Percentiles rank a stretch among this genome's conserved stretches.
phyloP scores from a whole-genome alignment of 2,113 vertebrate genomes.

The Motacilla alba region DNA sequence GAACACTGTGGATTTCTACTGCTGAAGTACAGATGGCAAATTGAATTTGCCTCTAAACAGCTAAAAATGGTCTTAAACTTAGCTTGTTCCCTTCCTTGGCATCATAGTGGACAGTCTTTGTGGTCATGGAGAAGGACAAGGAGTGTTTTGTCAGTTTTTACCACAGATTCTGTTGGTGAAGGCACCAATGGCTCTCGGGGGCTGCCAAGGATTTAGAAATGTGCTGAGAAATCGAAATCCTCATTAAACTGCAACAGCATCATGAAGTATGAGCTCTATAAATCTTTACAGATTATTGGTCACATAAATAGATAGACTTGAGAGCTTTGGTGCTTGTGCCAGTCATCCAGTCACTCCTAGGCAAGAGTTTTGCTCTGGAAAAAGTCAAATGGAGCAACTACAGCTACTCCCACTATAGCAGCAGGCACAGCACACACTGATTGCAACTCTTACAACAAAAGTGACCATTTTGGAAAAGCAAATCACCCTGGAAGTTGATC shows the following conservation, averaged over 20 bases:
- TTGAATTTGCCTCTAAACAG: not conserved
- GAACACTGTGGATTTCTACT: not conserved
- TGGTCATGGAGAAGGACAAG: not conserved
- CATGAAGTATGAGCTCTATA: not conserved
- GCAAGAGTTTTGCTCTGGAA: not conserved
- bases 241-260: not conserved
- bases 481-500: not conserved
- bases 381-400: not conserved
- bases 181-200: accelerated
- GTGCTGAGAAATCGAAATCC: not conserved
- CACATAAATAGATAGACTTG: not conserved
- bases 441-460: not conserved
- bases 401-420: not conserved
- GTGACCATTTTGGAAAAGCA: not conserved
- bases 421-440: not conserved
- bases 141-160: not conserved
- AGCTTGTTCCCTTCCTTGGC: not conserved
- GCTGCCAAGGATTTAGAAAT: not conserved
- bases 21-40: not conserved
- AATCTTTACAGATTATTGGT: not conserved
- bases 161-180: not conserved
- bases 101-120: not conserved
- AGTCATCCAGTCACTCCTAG: not conserved
- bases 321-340: not conserved
- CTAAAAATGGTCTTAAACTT: not conserved